Conservation (phyloP, 2,113 vertebrate species). For the Antennarius striatus region DNA sequence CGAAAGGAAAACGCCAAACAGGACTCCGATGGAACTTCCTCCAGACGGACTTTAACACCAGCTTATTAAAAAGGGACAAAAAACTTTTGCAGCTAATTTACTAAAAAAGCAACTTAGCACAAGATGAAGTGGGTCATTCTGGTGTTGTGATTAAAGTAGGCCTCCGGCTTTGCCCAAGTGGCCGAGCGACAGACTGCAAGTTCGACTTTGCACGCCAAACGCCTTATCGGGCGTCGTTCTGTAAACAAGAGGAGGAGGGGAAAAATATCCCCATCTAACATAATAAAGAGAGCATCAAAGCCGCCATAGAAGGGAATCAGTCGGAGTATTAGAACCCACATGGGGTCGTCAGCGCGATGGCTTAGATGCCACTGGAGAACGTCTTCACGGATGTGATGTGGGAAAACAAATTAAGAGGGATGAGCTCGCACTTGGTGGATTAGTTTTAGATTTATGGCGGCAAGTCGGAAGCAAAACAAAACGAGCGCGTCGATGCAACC, state of each 20-base stretch:
- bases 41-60: conserved; percentile 32
- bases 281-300: conserved; percentile 65
- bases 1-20: too few species aligned
- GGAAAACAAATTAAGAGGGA: conserved; percentile 77
- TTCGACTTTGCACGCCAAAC: conserved; percentile 30
- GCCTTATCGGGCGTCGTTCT: conserved; percentile 48
- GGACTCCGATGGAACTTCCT: too few species aligned
- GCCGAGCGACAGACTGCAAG: conserved; percentile 60
- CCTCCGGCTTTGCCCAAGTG: conserved; percentile 62
- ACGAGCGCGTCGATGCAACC: conserved; percentile 39
- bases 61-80: conserved; percentile 9
- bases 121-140: conserved; percentile 66
- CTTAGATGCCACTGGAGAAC: conserved; percentile 76
- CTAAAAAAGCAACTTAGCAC: conserved; percentile 48
- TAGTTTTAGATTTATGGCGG: conserved; percentile 68
- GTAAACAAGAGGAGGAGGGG: conserved; percentile 57
- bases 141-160: conserved; percentile 64
- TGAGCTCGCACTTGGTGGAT: conserved; percentile 74
- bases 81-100: too few species aligned
- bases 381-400: conserved; percentile 61
- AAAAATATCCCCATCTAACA: conserved; percentile 48
- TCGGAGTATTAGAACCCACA: conserved; percentile 69
- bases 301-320: conserved; percentile 56
- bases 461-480: conserved; percentile 33
- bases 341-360: conserved; percentile 67